These are phyloP conservation scores for Megaleporinus macrocephalus DNA, from an alignment of 2,113 vertebrate species.

Conservation along the genomic window DNA sequence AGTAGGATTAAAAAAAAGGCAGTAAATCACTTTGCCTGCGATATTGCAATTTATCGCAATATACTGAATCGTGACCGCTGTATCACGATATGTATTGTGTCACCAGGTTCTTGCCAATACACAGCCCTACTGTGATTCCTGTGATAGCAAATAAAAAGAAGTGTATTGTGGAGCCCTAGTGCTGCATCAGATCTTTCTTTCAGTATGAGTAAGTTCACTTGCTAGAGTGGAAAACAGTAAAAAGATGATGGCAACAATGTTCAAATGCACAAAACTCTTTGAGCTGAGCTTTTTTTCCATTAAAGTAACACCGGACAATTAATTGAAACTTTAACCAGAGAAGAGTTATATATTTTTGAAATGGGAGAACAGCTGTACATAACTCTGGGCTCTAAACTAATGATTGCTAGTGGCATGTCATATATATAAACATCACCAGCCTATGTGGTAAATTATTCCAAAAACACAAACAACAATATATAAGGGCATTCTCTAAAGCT, in stretches of 20 bases:
- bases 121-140: too few relatives aligned
- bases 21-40: too few relatives aligned
- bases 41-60: too few relatives aligned
- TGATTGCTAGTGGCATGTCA: too few relatives aligned
- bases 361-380: not conserved
- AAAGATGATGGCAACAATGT: not conserved
- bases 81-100: too few relatives aligned
- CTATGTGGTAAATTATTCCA: not conserved
- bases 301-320: not conserved
- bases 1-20: too few relatives aligned
- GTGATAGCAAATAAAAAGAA: not conserved
- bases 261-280: not conserved
- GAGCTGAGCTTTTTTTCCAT: not conserved
- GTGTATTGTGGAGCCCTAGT: not conserved
- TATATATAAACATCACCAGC: not conserved
- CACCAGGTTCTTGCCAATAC: too few relatives aligned
- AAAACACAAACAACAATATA: not conserved
- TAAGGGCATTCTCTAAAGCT: not conserved
- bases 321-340: not conserved
- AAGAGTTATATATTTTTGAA: not conserved
- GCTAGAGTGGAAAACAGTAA: not conserved
- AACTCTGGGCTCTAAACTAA: not conserved
- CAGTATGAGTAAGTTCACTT: not conserved
- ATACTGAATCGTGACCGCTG: too few relatives aligned
- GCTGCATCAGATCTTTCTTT: slow-evolving; percentile 4